Conservation (phyloP, 2,888 invertebrate genomes). For the Cephus spinipes region DNA sequence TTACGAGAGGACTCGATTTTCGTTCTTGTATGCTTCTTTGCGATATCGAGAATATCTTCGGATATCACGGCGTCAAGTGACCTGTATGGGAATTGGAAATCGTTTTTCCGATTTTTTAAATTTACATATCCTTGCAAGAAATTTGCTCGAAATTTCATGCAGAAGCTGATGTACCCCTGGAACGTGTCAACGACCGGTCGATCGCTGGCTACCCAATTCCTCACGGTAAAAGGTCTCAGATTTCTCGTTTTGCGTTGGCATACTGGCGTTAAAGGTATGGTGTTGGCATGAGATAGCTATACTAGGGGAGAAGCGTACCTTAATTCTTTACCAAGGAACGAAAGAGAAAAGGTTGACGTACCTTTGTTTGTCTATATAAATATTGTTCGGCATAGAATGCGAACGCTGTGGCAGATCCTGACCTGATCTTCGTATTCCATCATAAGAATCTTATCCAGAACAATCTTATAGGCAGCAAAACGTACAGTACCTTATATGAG, state of each 20-base stretch:
- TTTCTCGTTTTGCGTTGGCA: background rate
- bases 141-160: background rate
- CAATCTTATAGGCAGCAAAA: background rate
- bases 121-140: conserved; percentile 5
- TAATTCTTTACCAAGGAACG: background rate
- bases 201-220: conserved; percentile 32
- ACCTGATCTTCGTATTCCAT: background rate
- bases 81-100: background rate
- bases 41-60: background rate
- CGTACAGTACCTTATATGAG: background rate
- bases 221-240: conserved; percentile 33
- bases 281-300: background rate
- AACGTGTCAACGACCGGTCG: conserved; percentile 38
- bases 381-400: background rate
- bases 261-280: background rate
- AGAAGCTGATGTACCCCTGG: background rate
- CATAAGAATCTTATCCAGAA: background rate
- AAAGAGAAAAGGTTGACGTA: background rate
- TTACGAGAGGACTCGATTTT: background rate
- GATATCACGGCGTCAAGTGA: background rate
- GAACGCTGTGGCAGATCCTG: background rate
- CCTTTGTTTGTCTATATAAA: background rate
- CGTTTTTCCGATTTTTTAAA: conserved; percentile 1
- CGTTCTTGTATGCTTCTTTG: background rate
- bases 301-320: background rate